Evolutionary conservation across 2,888 invertebrate species (phyloP).

Genomic region (Octodonta nipae): DNA sequence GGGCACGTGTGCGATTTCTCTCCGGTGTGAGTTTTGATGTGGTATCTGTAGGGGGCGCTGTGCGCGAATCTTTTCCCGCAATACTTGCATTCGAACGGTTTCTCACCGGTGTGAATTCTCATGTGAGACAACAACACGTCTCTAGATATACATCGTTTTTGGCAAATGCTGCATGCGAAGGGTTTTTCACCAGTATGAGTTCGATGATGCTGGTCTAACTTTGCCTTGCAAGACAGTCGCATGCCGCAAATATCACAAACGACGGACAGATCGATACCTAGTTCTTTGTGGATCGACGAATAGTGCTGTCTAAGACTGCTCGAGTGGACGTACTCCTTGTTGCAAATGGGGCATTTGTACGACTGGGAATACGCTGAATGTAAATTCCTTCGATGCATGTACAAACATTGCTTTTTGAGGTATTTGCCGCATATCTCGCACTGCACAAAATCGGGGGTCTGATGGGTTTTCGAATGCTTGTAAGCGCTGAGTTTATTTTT

Average conservation of each 20-base stretch:
- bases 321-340: slow-evolving; percentile 11
- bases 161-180: slow-evolving; percentile 20
- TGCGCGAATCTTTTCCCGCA: slow-evolving; percentile 15
- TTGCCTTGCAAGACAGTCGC: slow-evolving; percentile 23
- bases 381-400: slow-evolving; percentile 10
- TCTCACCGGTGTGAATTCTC: slow-evolving; percentile 24
- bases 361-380: slow-evolving; percentile 9
- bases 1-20: slow-evolving; percentile 12
- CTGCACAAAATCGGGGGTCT: slow-evolving; percentile 33
- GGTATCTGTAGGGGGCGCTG: slow-evolving; percentile 13
- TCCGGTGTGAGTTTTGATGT: slow-evolving; percentile 15
- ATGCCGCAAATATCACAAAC: slow-evolving; percentile 30
- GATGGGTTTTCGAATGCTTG: slow-evolving; percentile 20
- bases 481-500: slow-evolving; percentile 13
- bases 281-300: slow-evolving; percentile 14
- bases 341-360: slow-evolving; percentile 12
- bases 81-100: slow-evolving; percentile 19
- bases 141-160: slow-evolving; percentile 13
- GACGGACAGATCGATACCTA: slow-evolving; percentile 29
- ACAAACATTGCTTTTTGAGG: slow-evolving; percentile 23
- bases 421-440: slow-evolving; percentile 38
- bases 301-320: slow-evolving; percentile 23
- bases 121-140: slow-evolving; percentile 21
- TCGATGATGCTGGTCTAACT: slow-evolving; percentile 33
- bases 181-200: slow-evolving; percentile 16